Evolutionary conservation across 2,797 vertebrate species (phyloP).

Genomic region (Lithobates pipiens): DNA sequence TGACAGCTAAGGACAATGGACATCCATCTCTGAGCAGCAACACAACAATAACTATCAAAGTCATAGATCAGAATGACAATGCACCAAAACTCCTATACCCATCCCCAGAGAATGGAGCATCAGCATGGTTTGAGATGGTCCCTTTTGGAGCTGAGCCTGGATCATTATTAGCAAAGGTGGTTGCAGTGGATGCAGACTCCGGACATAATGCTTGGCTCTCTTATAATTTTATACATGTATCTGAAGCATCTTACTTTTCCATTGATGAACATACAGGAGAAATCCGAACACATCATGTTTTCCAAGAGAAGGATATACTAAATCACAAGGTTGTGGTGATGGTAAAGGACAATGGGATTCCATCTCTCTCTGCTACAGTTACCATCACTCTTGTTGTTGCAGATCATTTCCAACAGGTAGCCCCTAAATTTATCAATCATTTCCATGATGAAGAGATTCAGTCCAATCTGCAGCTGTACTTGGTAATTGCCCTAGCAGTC

Average conservation of each 20-base stretch:
- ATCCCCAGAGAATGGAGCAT: constrained; percentile 42
- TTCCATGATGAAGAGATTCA: constrained; percentile 61
- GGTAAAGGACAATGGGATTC: constrained; percentile 78
- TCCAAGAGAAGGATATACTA: constrained; percentile 78
- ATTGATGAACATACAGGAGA: constrained; percentile 71
- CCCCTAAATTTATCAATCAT: constrained; percentile 70
- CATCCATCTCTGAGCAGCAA: constrained; percentile 66
- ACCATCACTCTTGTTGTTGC: constrained; percentile 54
- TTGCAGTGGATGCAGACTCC: constrained; percentile 77
- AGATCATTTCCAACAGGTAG: constrained; percentile 70
- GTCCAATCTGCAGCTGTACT: constrained; percentile 62
- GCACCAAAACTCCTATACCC: constrained; percentile 52
- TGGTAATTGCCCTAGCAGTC: constrained; percentile 64
- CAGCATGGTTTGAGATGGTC: constrained; percentile 60
- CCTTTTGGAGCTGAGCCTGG: constrained; percentile 74
- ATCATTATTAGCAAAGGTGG: constrained; percentile 77
- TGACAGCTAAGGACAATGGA: constrained; percentile 73
- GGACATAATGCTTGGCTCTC: constrained; percentile 60
- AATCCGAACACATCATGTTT: constrained; percentile 77
- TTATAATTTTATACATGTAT: neutral
- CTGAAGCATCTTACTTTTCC: neutral
- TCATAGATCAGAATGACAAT: constrained; percentile 65
- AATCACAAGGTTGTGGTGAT: constrained; percentile 78
- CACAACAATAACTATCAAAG: constrained; percentile 52
- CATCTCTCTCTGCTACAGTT: constrained; percentile 66